Conservation (phyloP, 2,888 invertebrate species). For the Scaeva pyrastri region DNA sequence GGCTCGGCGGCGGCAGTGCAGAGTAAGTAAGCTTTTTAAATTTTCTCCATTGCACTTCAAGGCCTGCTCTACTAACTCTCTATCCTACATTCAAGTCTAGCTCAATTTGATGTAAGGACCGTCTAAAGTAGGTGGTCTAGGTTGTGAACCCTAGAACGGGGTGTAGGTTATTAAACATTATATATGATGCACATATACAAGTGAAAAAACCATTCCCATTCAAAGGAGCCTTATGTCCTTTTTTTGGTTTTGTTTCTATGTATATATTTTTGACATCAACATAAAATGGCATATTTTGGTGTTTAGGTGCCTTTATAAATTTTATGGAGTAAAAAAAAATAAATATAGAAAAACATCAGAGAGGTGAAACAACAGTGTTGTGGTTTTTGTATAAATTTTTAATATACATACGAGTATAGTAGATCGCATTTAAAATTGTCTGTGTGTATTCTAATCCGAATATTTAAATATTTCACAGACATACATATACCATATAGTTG, state of each 20-base stretch:
- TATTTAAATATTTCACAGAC: constrained; percentile 63
- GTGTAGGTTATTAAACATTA: background rate
- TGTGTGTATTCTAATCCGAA: constrained; percentile 59
- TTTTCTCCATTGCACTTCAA: constrained; percentile 38
- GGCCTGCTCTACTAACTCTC: constrained; percentile 4
- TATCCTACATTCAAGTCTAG: background rate
- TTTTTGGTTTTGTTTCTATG: constrained; percentile 17
- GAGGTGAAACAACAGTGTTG: background rate
- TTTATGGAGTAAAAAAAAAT: constrained; percentile 10
- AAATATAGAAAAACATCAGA: background rate
- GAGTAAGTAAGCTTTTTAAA: constrained; percentile 58
- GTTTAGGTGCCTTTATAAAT: constrained; percentile 41
- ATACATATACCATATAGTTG: background rate
- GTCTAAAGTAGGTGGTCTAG: constrained; percentile 5
- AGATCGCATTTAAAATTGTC: constrained; percentile 5
- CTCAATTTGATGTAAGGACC: constrained; percentile 36
- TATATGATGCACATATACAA: constrained; percentile 20
- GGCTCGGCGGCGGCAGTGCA: background rate
- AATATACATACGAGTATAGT: too few species aligned
- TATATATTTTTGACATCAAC: constrained; percentile 3
- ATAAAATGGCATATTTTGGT: constrained; percentile 23
- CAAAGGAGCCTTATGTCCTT: background rate
- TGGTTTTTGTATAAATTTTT: constrained; percentile 40
- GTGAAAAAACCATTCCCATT: background rate
- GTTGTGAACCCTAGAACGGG: background rate